Evolutionary conservation across 2,113 vertebrate species (phyloP).

Genomic region (Lepisosteus oculatus): DNA sequence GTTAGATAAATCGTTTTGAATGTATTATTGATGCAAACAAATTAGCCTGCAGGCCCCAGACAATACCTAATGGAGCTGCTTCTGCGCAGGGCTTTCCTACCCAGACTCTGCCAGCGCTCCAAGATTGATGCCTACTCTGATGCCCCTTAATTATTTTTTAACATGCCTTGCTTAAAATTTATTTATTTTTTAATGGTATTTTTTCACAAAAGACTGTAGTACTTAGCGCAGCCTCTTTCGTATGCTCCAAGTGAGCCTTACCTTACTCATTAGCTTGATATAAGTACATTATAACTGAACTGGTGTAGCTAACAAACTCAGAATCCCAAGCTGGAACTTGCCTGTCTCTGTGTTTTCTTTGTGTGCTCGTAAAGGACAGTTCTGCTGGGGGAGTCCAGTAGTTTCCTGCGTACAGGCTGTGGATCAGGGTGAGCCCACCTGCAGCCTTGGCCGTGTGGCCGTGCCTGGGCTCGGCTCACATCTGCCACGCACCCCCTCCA

Average conservation of each 20-base stretch:
- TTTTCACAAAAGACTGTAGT: slow-evolving; percentile 46
- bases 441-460: too few species aligned
- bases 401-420: too few species aligned
- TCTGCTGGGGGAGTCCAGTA: too few species aligned
- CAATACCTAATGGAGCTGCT: slow-evolving; percentile 72
- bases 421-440: too few species aligned
- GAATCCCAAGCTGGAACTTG: slow-evolving; percentile 22
- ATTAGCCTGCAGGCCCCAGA: slow-evolving; percentile 71
- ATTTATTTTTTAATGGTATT: slow-evolving; percentile 53
- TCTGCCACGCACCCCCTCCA: too few species aligned
- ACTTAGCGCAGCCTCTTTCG: slow-evolving; percentile 58
- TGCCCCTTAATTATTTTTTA: slow-evolving; percentile 75
- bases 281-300: slow-evolving; percentile 44
- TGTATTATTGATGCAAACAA: slow-evolving; percentile 77
- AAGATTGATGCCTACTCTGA: slow-evolving; percentile 77
- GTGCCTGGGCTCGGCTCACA: too few species aligned
- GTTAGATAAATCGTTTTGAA: slow-evolving; percentile 76
- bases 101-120: slow-evolving; percentile 57
- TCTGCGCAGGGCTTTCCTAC: slow-evolving; percentile 63
- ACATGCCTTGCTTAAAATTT: slow-evolving; percentile 47
- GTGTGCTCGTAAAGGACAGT: too few species aligned
- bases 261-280: slow-evolving; percentile 69
- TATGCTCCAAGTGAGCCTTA: slow-evolving; percentile 45
- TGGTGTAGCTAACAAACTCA: slow-evolving; percentile 51
- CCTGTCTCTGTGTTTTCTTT: too few species aligned